phyloP scores from a whole-genome alignment of 2,797 vertebrate genomes.

The Takifugu rubripes region DNA sequence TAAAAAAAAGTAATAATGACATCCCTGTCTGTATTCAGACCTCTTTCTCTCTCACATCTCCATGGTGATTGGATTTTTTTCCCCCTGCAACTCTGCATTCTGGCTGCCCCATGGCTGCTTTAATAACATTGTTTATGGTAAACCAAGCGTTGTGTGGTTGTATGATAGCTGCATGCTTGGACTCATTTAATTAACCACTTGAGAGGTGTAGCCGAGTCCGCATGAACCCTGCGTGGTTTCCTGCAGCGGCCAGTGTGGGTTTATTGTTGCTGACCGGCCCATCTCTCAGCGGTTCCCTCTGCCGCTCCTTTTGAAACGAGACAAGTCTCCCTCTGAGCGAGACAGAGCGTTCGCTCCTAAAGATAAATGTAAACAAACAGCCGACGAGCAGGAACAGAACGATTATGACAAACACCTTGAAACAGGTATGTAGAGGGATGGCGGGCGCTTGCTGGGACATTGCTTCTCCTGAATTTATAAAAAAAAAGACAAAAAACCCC shows the following conservation, averaged over 20 bases:
- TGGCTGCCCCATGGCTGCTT: slow-evolving; percentile 52
- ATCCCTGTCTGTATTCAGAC: slow-evolving; percentile 87
- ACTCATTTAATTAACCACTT: slow-evolving; percentile 72
- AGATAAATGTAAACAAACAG: background rate
- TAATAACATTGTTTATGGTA: slow-evolving; percentile 72
- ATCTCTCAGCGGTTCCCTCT: slow-evolving; percentile 42
- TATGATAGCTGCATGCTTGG: slow-evolving; percentile 44
- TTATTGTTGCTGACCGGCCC: slow-evolving; percentile 77
- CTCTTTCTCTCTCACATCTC: slow-evolving; percentile 77
- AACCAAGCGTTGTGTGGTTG: slow-evolving; percentile 64
- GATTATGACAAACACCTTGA: slow-evolving; percentile 49
- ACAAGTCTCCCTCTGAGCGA: slow-evolving; percentile 33
- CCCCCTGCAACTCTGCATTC: slow-evolving; percentile 32
- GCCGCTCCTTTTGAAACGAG: slow-evolving; percentile 40
- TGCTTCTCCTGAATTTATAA: background rate
- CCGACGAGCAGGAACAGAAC: slow-evolving; percentile 34
- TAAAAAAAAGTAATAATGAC: slow-evolving; percentile 91
- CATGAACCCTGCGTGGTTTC: slow-evolving; percentile 35
- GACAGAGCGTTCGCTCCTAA: too few relatives aligned
- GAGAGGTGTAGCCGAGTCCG: slow-evolving; percentile 59
- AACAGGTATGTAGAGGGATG: slow-evolving; percentile 23
- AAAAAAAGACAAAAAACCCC: background rate
- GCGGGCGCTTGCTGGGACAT: slow-evolving; percentile 42
- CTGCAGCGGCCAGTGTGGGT: slow-evolving; percentile 60
- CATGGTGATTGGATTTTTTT: slow-evolving; percentile 85